phyloP scores from a whole-genome alignment of 2,113 vertebrate species.

The Periophthalmodon schlosseri region DNA sequence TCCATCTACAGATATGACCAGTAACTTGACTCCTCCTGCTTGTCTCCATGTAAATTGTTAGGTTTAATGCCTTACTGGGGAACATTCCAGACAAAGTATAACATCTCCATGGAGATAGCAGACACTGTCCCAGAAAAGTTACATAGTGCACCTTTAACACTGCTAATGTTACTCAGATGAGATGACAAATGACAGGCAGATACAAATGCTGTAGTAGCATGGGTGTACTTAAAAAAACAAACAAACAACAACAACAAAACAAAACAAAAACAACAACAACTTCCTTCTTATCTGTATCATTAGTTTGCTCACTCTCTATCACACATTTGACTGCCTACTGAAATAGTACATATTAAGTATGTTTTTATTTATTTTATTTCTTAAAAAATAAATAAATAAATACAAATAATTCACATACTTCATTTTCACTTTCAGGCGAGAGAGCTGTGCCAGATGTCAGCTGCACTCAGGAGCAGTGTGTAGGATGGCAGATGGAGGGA shows the following conservation, averaged over 20 bases:
- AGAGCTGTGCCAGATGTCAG: slow-evolving; percentile 38
- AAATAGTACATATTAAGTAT: neutral
- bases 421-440: neutral
- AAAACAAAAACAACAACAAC: too few relatives aligned
- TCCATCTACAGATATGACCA: too few relatives aligned
- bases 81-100: too few relatives aligned
- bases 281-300: too few relatives aligned
- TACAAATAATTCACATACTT: neutral
- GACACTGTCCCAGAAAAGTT: too few relatives aligned
- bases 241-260: too few relatives aligned
- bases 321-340: neutral
- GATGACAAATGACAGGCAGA: neutral
- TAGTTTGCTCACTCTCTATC: neutral
- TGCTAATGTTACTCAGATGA: neutral
- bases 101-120: too few relatives aligned
- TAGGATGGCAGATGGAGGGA: slow-evolving; percentile 48
- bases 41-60: too few relatives aligned
- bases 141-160: too few relatives aligned
- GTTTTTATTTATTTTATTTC: neutral
- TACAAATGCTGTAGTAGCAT: neutral
- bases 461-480: slow-evolving; percentile 7
- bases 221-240: too few relatives aligned
- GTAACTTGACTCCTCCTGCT: too few relatives aligned
- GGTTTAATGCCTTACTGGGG: too few relatives aligned
- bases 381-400: neutral